Conservation (phyloP, 2,797 vertebrate genomes). For the Monodelphis domestica region DNA sequence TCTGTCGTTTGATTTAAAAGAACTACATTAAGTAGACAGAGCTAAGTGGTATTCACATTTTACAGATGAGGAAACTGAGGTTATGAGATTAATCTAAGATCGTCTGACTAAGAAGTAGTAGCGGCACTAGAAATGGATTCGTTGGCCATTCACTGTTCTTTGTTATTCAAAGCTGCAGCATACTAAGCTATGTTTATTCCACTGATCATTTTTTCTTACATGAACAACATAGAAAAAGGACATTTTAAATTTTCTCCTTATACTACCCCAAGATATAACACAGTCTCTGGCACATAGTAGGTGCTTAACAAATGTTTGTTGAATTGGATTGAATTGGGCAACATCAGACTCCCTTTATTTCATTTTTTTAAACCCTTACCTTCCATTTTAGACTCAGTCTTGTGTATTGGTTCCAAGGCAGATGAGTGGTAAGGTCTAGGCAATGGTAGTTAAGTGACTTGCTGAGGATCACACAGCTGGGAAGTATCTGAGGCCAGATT, state of each 20-base stretch:
- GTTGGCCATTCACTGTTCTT: background rate
- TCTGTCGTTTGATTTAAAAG: background rate
- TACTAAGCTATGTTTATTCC: background rate
- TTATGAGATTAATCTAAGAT: background rate
- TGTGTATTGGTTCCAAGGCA: too few species aligned
- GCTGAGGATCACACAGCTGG: too few species aligned
- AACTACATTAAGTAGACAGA: background rate
- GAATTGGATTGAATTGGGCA: background rate
- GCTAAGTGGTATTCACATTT: background rate
- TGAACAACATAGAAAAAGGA: background rate
- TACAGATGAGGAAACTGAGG: background rate
- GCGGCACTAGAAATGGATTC: background rate
- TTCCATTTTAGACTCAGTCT: too few species aligned
- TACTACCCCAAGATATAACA: background rate
- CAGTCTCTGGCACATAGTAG: background rate
- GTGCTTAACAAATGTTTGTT: background rate
- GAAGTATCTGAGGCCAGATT: too few species aligned
- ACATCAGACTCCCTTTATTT: background rate
- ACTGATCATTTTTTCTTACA: background rate
- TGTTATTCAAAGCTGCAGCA: constrained; percentile 7
- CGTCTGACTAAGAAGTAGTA: background rate
- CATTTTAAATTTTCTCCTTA: background rate
- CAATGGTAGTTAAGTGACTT: too few species aligned
- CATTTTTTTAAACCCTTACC: too few species aligned
- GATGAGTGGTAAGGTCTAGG: too few species aligned